These are phyloP conservation scores for Coregonus ussuriensis DNA, from an alignment of 2,797 vertebrate genomes.

Conservation along the genomic window DNA sequence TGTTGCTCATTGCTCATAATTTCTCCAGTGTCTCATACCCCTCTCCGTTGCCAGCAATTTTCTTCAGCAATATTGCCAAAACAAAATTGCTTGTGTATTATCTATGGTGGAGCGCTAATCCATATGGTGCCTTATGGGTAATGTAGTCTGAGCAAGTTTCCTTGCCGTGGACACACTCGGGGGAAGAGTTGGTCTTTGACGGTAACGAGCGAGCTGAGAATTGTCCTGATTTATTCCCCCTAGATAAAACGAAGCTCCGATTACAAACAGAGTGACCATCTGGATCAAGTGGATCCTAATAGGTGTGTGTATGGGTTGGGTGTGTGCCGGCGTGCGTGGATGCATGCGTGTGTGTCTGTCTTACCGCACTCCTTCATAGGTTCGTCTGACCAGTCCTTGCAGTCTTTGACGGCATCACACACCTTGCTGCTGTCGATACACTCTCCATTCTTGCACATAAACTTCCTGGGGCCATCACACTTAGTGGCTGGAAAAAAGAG, in stretches of 20 bases:
- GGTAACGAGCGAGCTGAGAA: constrained; percentile 58
- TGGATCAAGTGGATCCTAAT: constrained; percentile 40
- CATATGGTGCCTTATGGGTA: constrained; percentile 39
- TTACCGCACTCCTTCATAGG: constrained; percentile 94
- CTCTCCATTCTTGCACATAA: constrained; percentile 95
- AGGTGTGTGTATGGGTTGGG: background rate
- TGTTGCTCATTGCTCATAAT: too few relatives aligned
- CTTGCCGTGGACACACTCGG: constrained; percentile 43
- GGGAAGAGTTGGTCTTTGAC: constrained; percentile 64
- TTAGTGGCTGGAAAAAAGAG: constrained; percentile 79
- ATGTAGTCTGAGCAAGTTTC: constrained; percentile 56
- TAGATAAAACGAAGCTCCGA: constrained; percentile 59
- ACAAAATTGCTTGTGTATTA: constrained; percentile 29
- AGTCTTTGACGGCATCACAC: constrained; percentile 92
- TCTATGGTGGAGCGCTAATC: constrained; percentile 46
- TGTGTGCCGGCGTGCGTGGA: background rate
- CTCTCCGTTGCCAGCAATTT: too few relatives aligned
- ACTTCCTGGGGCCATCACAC: constrained; percentile 88
- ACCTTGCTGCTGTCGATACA: constrained; percentile 93
- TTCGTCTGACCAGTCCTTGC: constrained; percentile 97
- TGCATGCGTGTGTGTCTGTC: constrained; percentile 40
- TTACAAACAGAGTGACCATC: constrained; percentile 39
- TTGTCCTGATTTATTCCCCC: constrained; percentile 44
- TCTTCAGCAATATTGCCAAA: too few relatives aligned
- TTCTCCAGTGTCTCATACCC: too few relatives aligned